phyloP scores from a whole-genome alignment of 1,140 invertebrate species.

The Potamilus streckersoni region DNA sequence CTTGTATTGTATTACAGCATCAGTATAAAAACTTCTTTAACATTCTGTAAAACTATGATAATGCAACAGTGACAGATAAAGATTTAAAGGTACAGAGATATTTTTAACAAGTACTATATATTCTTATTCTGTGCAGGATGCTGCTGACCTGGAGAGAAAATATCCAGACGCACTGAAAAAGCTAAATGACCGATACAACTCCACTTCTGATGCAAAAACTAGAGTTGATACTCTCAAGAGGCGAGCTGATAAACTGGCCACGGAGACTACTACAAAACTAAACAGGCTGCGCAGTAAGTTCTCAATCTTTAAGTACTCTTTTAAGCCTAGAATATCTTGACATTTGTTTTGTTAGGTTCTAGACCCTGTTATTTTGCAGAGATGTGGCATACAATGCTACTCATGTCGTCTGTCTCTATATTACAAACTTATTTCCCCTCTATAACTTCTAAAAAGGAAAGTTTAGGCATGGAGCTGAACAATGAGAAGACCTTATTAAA shows the following conservation, averaged over 20 bases:
- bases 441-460: no score
- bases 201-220: constrained; percentile 77
- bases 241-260: constrained; percentile 51
- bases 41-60: background rate
- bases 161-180: constrained; percentile 74
- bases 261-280: constrained; percentile 43
- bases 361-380: no score
- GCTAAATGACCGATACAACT: constrained; percentile 74
- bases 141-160: constrained; percentile 70
- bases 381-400: no score
- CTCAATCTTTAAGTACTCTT: no score
- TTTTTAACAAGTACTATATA: constrained; percentile 1
- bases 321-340: no score
- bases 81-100: constrained; percentile 4
- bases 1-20: background rate
- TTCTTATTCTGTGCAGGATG: constrained; percentile 52
- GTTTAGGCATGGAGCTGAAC: no score
- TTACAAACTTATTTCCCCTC: no score
- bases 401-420: no score
- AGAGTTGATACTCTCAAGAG: constrained; percentile 76
- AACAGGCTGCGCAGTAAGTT: constrained; percentile 48
- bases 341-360: no score
- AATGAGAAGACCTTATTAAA: no score
- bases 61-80: background rate
- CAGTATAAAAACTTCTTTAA: background rate